phyloP scores from a whole-genome alignment of 1,140 invertebrate genomes.

The Lordiphosa clarofinis region DNA sequence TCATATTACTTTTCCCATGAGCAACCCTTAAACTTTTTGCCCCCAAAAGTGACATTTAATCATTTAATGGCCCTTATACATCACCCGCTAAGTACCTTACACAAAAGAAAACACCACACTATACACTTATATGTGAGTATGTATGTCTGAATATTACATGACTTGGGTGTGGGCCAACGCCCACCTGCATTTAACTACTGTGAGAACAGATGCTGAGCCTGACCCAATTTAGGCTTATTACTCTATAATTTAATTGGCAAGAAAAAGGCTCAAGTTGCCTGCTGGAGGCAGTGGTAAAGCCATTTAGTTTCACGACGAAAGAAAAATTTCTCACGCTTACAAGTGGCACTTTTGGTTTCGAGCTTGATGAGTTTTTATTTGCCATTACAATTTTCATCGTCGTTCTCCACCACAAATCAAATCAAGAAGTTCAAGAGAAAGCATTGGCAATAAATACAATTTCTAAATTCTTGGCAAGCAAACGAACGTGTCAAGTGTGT shows the following conservation, averaged over 20 bases:
- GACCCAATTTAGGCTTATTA: slow-evolving; percentile 68
- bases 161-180: slow-evolving; percentile 5
- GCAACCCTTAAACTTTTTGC: too few species aligned
- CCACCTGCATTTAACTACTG: slow-evolving; percentile 43
- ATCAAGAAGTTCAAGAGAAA: slow-evolving; percentile 39
- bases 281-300: background rate
- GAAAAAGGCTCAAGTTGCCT: too few species aligned
- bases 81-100: too few species aligned
- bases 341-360: slow-evolving; percentile 55
- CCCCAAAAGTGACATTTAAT: too few species aligned
- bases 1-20: too few species aligned
- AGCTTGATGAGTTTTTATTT: slow-evolving; percentile 7
- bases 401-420: slow-evolving; percentile 25
- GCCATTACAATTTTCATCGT: slow-evolving; percentile 27
- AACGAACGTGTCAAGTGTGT: slow-evolving; percentile 57
- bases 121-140: background rate
- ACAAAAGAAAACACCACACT: too few species aligned
- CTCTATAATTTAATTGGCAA: slow-evolving; percentile 57
- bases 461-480: slow-evolving; percentile 64
- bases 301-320: background rate
- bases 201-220: slow-evolving; percentile 12
- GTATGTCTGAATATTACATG: slow-evolving; percentile 6
- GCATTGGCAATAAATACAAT: slow-evolving; percentile 62
- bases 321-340: slow-evolving; percentile 42
- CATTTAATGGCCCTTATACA: too few species aligned